These are phyloP conservation scores for Mystacides longicornis DNA, from an alignment of 2,888 invertebrate genomes.

Conservation along the genomic window DNA sequence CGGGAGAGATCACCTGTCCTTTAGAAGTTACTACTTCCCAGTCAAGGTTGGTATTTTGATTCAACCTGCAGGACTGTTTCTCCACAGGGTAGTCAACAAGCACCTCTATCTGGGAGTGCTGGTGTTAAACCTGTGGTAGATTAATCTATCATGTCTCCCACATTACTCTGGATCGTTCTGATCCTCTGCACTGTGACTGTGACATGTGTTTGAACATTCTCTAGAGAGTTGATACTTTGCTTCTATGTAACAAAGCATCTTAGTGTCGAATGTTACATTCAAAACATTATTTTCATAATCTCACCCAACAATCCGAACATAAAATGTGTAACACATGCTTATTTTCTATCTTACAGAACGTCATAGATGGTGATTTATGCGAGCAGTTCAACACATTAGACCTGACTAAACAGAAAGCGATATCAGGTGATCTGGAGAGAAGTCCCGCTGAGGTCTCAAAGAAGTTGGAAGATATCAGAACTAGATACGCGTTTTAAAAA, in stretches of 20 bases:
- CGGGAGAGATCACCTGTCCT: constrained; percentile 95
- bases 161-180: constrained; percentile 21
- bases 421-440: constrained; percentile 89
- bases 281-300: not conserved
- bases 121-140: constrained; percentile 37
- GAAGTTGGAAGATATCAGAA: constrained; percentile 97
- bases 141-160: constrained; percentile 30
- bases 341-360: constrained; percentile 60
- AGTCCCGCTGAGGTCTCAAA: constrained; percentile 96
- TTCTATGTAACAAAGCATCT: constrained; percentile 30
- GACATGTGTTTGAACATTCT: constrained; percentile 32
- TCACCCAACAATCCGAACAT: not conserved
- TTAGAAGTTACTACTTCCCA: constrained; percentile 94
- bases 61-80: not conserved
- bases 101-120: constrained; percentile 32
- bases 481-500: constrained; percentile 93
- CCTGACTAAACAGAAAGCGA: constrained; percentile 86
- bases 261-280: constrained; percentile 44
- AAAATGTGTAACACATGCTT: not conserved
- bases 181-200: constrained; percentile 13
- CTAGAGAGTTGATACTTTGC: constrained; percentile 41
- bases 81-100: constrained; percentile 46
- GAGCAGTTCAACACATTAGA: constrained; percentile 98
- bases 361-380: constrained; percentile 97
- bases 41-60: constrained; percentile 61